Conservation (phyloP, 2,797 vertebrate genomes). For the Nyctalus aviator region DNA sequence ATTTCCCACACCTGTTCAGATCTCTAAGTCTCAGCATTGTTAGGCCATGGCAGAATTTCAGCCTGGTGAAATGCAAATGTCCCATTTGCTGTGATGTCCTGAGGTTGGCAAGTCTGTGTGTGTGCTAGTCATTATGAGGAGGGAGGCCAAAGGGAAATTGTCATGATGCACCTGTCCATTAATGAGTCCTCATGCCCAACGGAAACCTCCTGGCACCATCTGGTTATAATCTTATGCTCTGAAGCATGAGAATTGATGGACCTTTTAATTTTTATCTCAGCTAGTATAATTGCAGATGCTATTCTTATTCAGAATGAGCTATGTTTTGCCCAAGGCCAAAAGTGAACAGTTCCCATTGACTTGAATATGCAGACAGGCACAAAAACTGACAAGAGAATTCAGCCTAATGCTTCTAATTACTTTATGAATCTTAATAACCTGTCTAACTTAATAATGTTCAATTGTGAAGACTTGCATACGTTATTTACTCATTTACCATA, state of each 20-base stretch:
- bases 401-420: conserved; percentile 71
- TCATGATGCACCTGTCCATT: conserved; percentile 79
- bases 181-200: conserved; percentile 56
- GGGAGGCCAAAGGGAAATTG: conserved; percentile 67
- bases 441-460: conserved; percentile 69
- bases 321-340: conserved; percentile 64
- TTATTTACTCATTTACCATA: conserved; percentile 74
- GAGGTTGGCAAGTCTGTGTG: conserved; percentile 42
- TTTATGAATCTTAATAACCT: conserved; percentile 78
- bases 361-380: conserved; percentile 59
- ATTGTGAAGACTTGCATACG: conserved; percentile 40
- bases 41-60: conserved; percentile 4
- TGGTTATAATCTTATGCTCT: conserved; percentile 79
- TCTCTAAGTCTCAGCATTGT: neutral
- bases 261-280: conserved; percentile 82
- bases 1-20: conserved; percentile 2
- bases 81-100: conserved; percentile 55
- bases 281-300: conserved; percentile 80
- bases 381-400: conserved; percentile 67
- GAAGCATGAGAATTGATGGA: conserved; percentile 78
- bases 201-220: conserved; percentile 77
- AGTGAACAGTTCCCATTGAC: conserved; percentile 49
- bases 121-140: conserved; percentile 61
- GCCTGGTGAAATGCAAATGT: conserved; percentile 40
- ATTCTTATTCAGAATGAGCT: conserved; percentile 78